A percentile compares a stretch with the other conserved stretches of the same genome.
Conservation (phyloP, 1,140 invertebrate species). For the Medauroidea extradentata region DNA sequence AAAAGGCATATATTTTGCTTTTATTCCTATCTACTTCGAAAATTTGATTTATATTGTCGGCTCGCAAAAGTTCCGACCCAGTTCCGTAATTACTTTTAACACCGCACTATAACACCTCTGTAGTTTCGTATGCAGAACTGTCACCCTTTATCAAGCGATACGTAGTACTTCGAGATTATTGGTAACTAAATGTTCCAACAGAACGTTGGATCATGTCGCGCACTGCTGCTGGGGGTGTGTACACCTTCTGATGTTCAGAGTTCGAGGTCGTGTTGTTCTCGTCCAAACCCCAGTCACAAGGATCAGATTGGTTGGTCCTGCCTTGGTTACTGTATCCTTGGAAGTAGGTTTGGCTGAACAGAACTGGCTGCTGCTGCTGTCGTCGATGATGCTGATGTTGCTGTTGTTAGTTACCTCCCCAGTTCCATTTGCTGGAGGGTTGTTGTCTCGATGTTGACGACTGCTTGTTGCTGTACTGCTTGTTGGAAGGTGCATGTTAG, state of each 20-base stretch:
- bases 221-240: neutral
- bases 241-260: neutral
- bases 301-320: constrained; percentile 4
- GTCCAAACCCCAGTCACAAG: constrained; percentile 24
- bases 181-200: neutral
- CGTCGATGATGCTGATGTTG: no score
- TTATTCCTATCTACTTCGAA: no score
- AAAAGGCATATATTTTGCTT: neutral
- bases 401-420: no score
- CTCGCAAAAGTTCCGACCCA: neutral
- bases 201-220: constrained; percentile 13
- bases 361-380: no score
- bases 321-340: no score
- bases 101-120: neutral
- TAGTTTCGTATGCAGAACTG: neutral
- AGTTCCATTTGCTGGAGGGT: no score
- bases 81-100: neutral
- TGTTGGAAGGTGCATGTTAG: no score
- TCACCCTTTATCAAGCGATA: neutral
- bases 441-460: no score
- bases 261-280: constrained; percentile 2
- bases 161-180: neutral
- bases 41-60: neutral
- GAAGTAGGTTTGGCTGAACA: no score
- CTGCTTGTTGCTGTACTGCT: no score